These are phyloP conservation scores for Elachura formosa DNA, from an alignment of 2,113 vertebrate species.

Conservation along the genomic window DNA sequence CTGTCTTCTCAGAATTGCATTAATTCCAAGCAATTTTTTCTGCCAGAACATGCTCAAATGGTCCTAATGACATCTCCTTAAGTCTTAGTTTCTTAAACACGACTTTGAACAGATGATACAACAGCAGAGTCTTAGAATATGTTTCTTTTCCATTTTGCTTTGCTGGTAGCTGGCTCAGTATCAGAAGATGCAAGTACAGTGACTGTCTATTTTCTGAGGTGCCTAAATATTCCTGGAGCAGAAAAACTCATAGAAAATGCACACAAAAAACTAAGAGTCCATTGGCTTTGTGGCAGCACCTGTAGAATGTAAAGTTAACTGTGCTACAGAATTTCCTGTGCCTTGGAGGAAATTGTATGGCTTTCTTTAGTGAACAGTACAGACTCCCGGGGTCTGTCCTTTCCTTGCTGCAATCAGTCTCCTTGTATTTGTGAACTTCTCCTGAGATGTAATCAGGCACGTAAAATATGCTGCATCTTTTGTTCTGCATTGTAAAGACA, in stretches of 20 bases:
- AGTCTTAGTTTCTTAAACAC: not conserved
- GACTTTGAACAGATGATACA: not conserved
- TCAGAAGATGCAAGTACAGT: not conserved
- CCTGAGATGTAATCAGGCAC: not conserved
- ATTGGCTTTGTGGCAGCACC: not conserved
- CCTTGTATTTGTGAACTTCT: not conserved
- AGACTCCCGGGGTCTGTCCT: not conserved
- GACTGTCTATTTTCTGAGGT: not conserved
- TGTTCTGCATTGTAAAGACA: not conserved
- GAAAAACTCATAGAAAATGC: not conserved
- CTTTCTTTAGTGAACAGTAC: not conserved
- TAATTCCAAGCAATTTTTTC: not conserved
- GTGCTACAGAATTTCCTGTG: fast-evolving
- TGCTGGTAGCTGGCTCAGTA: not conserved
- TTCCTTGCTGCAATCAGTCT: not conserved
- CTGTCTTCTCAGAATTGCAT: not conserved
- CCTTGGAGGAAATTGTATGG: not conserved
- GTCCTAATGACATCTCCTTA: not conserved
- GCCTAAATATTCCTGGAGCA: not conserved
- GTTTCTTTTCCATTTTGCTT: not conserved
- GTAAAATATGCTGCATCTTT: not conserved
- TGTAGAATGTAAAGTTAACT: not conserved
- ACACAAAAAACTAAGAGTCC: not conserved
- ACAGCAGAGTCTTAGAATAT: not conserved
- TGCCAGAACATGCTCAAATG: not conserved